These are phyloP conservation scores for Scaptomyza graminum DNA, from an alignment of 1,140 invertebrate genomes.

Conservation along the genomic window DNA sequence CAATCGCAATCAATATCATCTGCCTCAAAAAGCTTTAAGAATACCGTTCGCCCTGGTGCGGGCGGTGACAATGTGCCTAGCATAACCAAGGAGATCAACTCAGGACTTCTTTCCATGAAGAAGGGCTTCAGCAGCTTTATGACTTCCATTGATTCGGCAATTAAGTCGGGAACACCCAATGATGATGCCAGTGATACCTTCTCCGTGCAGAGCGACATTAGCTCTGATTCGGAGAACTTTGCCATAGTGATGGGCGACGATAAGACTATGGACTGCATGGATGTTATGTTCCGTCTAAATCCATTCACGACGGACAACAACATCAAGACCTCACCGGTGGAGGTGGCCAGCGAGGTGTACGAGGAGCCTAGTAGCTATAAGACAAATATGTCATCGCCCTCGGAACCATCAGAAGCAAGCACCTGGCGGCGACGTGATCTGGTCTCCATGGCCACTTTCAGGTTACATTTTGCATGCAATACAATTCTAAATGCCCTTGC, in stretches of 20 bases:
- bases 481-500: neutral
- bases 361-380: slow-evolving; percentile 88
- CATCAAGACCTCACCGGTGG: slow-evolving; percentile 85
- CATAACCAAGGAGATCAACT: slow-evolving; percentile 80
- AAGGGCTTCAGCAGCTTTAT: slow-evolving; percentile 91
- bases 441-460: slow-evolving; percentile 85
- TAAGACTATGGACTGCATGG: slow-evolving; percentile 87
- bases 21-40: slow-evolving; percentile 75
- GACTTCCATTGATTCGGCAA: slow-evolving; percentile 91
- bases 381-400: slow-evolving; percentile 88
- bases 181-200: slow-evolving; percentile 90
- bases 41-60: slow-evolving; percentile 36
- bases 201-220: slow-evolving; percentile 90
- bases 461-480: slow-evolving; percentile 41
- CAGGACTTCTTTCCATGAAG: slow-evolving; percentile 89
- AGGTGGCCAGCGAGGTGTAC: slow-evolving; percentile 93
- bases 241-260: slow-evolving; percentile 88
- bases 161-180: slow-evolving; percentile 87
- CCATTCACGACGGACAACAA: slow-evolving; percentile 83
- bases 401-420: slow-evolving; percentile 91
- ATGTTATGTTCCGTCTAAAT: slow-evolving; percentile 86
- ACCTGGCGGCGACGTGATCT: slow-evolving; percentile 91
- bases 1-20: slow-evolving; percentile 74
- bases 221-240: slow-evolving; percentile 92
- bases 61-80: slow-evolving; percentile 67